A percentile compares a stretch with the other conserved stretches of the same genome.
Conservation (phyloP, 2,888 invertebrate species). For the Chironomus riparius region DNA sequence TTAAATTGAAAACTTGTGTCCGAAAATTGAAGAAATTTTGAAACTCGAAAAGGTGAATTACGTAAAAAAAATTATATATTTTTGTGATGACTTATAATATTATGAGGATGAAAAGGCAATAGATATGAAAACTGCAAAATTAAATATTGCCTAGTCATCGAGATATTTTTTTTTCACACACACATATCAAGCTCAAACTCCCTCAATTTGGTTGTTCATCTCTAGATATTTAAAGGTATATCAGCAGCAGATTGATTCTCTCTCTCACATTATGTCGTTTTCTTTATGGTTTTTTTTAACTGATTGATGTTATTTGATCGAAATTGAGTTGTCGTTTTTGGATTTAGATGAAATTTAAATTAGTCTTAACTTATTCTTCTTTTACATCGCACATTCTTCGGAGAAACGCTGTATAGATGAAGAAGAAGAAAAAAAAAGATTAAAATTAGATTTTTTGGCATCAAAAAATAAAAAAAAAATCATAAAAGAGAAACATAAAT, state of each 20-base stretch:
- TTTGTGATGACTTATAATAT: background rate
- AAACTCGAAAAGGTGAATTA: background rate
- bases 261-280: constrained; percentile 21
- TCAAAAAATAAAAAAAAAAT: background rate
- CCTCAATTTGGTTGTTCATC: background rate
- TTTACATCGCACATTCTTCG: constrained; percentile 64
- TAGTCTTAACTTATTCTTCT: constrained; percentile 25
- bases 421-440: constrained; percentile 31
- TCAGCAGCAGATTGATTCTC: constrained; percentile 24
- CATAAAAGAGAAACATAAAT: constrained; percentile 1
- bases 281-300: background rate
- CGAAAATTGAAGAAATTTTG: background rate
- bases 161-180: background rate
- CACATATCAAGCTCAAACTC: background rate
- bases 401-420: constrained; percentile 62
- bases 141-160: background rate
- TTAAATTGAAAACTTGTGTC: background rate
- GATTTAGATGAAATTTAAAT: constrained; percentile 18
- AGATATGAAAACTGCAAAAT: constrained; percentile 10
- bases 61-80: background rate
- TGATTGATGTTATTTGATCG: constrained; percentile 18
- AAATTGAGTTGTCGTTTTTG: constrained; percentile 1
- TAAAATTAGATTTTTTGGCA: background rate
- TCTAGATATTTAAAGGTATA: background rate
- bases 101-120: background rate